Base-by-base conservation (phyloP, 2,888 invertebrate genomes). In the Noctua fimbriata region DNA sequence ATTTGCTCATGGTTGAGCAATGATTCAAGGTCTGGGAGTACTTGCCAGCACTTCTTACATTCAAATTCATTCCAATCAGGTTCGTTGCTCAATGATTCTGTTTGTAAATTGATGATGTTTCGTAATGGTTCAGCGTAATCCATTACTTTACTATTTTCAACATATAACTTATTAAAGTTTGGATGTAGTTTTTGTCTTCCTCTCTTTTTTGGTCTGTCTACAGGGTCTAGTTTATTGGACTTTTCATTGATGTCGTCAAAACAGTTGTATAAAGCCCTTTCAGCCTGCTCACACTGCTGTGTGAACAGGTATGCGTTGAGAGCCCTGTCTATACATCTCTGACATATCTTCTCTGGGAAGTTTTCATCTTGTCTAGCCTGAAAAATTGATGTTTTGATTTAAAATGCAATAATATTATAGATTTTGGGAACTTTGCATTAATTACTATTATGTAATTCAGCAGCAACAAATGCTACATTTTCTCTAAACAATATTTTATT, bases 241-340 rank as follows among this genome's bases (percentile, higher is more conserved):
- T 96, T 96, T 0, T 94, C 93, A n/a, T 93, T 91, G 55, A 96
- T 93, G 71, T 97, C 96, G 66, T 95, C 93, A 14, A 96, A 94
- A 76, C 94, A 97, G 88, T 96, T 96, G 0, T 90, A 88, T 60
- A 97, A 79, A 0, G 96, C 96, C 72, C 96, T 82, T 63, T 95
- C 95, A 0, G 96, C 89, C 80, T 91, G 91, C 66, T 96, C 96
- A 78, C 96, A 96, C 69, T 96, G 96, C 74, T 97, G 96, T 0
- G 93, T 91, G 79, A 96, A 96, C 21, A 96, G 87, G 76, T 96
- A 97, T 14, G 95, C 92, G 2, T 88, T 92, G 1, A 96, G 91
- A 10, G 94, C 92, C 70, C 89, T 91, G 60, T 96, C 92, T 0
- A 96, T 67, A 69, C 96, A 97, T 81, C 89, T 93, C 3, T 93